Percentiles rank a stretch among this genome's conserved stretches.
phyloP scores from a whole-genome alignment of 2,888 invertebrate species.

The Limenitis camilla region DNA sequence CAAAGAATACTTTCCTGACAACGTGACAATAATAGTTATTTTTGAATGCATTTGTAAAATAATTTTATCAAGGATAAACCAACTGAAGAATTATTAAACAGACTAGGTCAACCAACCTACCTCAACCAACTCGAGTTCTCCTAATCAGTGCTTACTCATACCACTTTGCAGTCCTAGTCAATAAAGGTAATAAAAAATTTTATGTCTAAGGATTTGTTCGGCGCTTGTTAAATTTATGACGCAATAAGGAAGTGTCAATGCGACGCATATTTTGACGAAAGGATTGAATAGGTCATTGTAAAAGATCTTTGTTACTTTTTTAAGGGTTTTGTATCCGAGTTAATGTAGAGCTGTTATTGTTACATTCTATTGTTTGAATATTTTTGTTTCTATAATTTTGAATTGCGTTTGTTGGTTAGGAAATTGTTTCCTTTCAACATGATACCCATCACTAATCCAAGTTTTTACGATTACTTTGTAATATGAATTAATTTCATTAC shows the following conservation, averaged over 20 bases:
- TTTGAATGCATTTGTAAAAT: too few relatives aligned
- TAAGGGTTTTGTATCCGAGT: constrained; percentile 46
- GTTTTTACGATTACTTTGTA: too few relatives aligned
- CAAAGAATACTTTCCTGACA: too few relatives aligned
- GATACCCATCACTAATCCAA: too few relatives aligned
- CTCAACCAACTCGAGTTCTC: constrained; percentile 1
- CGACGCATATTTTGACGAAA: constrained; percentile 66
- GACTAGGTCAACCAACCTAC: not conserved
- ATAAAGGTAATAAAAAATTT: constrained; percentile 19
- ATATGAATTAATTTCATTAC: not conserved
- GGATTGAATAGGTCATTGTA: constrained; percentile 67
- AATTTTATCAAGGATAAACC: too few relatives aligned
- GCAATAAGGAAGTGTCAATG: constrained; percentile 70
- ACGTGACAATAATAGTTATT: too few relatives aligned
- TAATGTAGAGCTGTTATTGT: constrained; percentile 56
- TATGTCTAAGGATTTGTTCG: constrained; percentile 40
- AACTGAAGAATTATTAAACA: too few relatives aligned
- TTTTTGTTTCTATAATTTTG: constrained; percentile 57
- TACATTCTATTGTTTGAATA: constrained; percentile 55
- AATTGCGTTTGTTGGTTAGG: constrained; percentile 46
- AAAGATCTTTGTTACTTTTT: constrained; percentile 52
- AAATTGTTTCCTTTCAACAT: too few relatives aligned
- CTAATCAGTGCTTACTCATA: not conserved
- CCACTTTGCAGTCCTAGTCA: constrained; percentile 7
- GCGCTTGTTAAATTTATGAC: constrained; percentile 60